These are phyloP conservation scores for Yponomeuta cagnagella DNA, from an alignment of 2,888 invertebrate genomes.

Conservation along the genomic window DNA sequence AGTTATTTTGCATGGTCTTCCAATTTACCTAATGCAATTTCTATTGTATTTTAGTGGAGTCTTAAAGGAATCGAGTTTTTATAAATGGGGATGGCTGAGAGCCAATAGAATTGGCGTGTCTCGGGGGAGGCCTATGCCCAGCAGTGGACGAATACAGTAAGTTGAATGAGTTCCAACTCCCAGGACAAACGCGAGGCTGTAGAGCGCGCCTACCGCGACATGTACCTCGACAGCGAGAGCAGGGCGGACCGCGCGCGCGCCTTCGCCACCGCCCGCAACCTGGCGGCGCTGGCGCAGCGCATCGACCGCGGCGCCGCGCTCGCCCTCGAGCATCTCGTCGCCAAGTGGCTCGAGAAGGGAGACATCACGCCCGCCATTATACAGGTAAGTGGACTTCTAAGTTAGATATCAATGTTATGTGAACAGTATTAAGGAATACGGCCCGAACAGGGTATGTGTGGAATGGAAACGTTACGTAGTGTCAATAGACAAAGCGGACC, in stretches of 20 bases:
- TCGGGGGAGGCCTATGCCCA: no score
- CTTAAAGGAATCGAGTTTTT: no score
- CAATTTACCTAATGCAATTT: no score
- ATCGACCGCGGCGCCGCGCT: slow-evolving; percentile 60
- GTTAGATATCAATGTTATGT: background rate
- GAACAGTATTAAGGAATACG: no score
- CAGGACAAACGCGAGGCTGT: slow-evolving; percentile 82
- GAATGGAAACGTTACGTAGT: no score
- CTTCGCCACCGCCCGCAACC: slow-evolving; percentile 45
- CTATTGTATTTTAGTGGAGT: no score
- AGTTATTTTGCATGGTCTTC: no score
- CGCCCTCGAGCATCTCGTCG: slow-evolving; percentile 58
- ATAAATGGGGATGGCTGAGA: no score
- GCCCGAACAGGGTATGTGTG: slow-evolving; percentile 7
- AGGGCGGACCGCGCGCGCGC: slow-evolving; percentile 66
- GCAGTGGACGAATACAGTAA: no score
- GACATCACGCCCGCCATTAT: slow-evolving; percentile 61
- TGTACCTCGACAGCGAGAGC: slow-evolving; percentile 77
- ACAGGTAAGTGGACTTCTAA: slow-evolving; percentile 41
- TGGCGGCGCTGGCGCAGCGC: slow-evolving; percentile 40
- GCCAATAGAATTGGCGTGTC: no score
- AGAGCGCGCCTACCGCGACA: slow-evolving; percentile 83
- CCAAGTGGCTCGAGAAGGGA: slow-evolving; percentile 59
- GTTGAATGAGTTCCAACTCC: no score
- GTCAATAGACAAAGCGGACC: no score